Conservation (phyloP, 2,113 vertebrate genomes). For the Elaphurus davidianus region DNA sequence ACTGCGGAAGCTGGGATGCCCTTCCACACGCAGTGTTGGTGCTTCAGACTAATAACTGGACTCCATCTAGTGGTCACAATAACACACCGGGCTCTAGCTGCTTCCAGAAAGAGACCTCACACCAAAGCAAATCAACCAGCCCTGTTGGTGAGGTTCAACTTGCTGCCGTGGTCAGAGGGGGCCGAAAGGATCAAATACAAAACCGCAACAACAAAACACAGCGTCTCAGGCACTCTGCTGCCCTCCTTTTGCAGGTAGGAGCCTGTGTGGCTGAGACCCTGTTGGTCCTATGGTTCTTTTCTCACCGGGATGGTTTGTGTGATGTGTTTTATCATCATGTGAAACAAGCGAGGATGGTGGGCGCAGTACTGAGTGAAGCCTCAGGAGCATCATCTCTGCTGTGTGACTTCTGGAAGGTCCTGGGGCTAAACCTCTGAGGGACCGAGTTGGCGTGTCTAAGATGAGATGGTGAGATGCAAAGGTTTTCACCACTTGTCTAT, state of each 20-base stretch:
- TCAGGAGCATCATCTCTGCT: background rate
- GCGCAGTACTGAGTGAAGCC: background rate
- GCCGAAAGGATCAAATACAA: background rate
- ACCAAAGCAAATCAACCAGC: fast-evolving
- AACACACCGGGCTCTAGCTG: background rate
- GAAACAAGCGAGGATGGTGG: background rate
- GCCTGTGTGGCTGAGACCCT: background rate
- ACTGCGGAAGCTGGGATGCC: background rate
- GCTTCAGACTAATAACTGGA: conserved; percentile 15
- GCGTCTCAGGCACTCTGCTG: background rate
- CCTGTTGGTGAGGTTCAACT: too few species aligned
- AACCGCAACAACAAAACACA: background rate
- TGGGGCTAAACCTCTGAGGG: background rate
- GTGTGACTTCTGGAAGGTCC: background rate
- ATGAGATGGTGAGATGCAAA: background rate
- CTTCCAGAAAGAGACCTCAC: background rate
- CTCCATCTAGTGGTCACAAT: conserved; percentile 62
- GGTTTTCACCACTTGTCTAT: background rate
- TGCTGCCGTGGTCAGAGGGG: background rate
- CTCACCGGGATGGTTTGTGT: background rate
- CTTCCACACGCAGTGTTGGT: fast-evolving
- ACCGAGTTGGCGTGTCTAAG: background rate
- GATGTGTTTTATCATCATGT: background rate
- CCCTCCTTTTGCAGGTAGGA: background rate
- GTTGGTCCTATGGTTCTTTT: fast-evolving